Percentiles rank a stretch among this genome's conserved stretches.
phyloP scores from a whole-genome alignment of 2,888 invertebrate species.

The Thereva unica region DNA sequence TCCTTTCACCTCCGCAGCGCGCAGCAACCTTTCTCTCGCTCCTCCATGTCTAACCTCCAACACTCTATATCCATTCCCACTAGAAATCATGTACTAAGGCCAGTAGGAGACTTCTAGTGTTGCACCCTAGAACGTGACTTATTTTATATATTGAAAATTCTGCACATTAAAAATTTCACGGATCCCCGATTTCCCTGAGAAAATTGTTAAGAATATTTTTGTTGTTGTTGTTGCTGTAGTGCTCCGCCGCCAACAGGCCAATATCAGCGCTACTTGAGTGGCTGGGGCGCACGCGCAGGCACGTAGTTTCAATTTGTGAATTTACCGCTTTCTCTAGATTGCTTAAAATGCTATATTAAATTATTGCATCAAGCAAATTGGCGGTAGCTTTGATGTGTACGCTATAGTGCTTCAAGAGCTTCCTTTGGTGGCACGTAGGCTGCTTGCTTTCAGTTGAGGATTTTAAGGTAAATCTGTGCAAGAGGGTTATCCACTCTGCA shows the following conservation, averaged over 20 bases:
- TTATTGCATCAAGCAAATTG: slow-evolving; percentile 32
- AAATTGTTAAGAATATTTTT: background rate
- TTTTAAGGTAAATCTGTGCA: slow-evolving; percentile 4
- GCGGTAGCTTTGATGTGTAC: slow-evolving; percentile 26
- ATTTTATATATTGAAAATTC: slow-evolving; percentile 17
- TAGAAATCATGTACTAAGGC: background rate
- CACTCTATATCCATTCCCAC: too few species aligned
- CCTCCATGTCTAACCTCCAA: too few species aligned
- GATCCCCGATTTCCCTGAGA: slow-evolving; percentile 4
- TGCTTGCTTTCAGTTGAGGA: slow-evolving; percentile 15
- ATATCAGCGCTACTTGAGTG: slow-evolving; percentile 6
- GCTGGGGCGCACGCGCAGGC: slow-evolving; percentile 26
- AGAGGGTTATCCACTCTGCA: background rate
- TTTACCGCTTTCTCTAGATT: slow-evolving; percentile 34
- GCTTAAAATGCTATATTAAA: slow-evolving; percentile 11
- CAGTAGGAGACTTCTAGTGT: slow-evolving; percentile 23
- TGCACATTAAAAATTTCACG: slow-evolving; percentile 26
- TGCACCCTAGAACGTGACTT: slow-evolving; percentile 17
- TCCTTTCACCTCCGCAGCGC: too few species aligned
- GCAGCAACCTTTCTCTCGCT: too few species aligned
- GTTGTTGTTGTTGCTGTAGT: background rate
- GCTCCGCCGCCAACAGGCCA: background rate
- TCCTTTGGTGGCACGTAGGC: slow-evolving; percentile 8
- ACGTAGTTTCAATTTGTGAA: slow-evolving; percentile 31
- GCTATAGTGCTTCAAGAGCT: background rate